Base-by-base conservation (phyloP, 2,888 invertebrate species). In the Ommatoiulus sabulosus region DNA sequence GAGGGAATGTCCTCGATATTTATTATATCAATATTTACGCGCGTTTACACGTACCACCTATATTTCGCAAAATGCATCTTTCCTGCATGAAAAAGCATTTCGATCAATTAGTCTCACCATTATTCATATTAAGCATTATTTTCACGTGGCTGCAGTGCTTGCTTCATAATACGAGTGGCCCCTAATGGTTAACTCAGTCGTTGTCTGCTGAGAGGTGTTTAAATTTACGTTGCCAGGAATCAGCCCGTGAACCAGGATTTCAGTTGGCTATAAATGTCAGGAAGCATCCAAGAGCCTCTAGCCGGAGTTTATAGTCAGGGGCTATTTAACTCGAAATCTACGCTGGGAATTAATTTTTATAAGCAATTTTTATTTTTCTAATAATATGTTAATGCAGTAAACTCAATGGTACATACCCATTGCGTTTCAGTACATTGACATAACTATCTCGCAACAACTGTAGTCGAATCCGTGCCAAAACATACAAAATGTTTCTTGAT, bases 191-290 rank as follows among this genome's bases (percentile, higher is more conserved):
- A 20, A 20, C n/a, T 4, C 5, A 7, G 24, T 72, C 7, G 72
- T 8, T 72, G 72, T 24, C 72, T 24, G 72, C 10, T n/a, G 2
- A 24, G 72, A 72, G 10, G 72, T 72, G 72, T 24, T 72, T 20
- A n/a, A 20, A 72, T 20, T 72, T 72, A 20, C 24, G 72, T 72
- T 72, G 72, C 72, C 24, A 72, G 72, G 72, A 72, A 72, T 72
- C 72, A 72, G 72, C 24, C n/a, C 10, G 8, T 72, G 72, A 72
- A 72, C 72, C 72, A 72, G 24, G 72, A 7, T 72, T 24, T 20
- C 72, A 72, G 24, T 72, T 72, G 20, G 4, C 72, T n/a, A 72
- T 72, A 72, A 72, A 72, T 72, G 72, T 20, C 72, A 72, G 20
- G 72, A 20, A 6, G 24, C 72, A 20, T 72, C 24, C 20, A 72